Evolutionary conservation across 2,888 invertebrate species (phyloP), one percentile per base, ranked within the genome.

Genomic region (Apodemia hepburni): DNA sequence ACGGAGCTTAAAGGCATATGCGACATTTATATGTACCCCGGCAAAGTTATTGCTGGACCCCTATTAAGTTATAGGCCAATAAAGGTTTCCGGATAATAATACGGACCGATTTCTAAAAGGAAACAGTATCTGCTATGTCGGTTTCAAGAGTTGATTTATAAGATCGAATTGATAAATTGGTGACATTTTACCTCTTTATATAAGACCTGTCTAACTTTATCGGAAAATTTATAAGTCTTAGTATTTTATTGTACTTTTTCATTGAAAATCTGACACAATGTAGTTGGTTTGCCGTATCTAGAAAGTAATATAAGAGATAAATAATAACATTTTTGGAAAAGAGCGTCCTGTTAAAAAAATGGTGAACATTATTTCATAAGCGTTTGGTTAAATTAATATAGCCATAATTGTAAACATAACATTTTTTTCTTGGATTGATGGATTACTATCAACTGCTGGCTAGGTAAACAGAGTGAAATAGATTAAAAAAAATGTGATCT

Each of bases 41-140:
- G 73, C 76, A 82, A 79, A 83, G 78, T 82, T 83, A 85, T 77
- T 70, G 78, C 70, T 69, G 74, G 77, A 75, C 77, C 81, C 66
- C 81, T 75, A 83, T 84, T 83, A 82, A 76, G 75, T 80, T 79
- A 85, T 81, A 77, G 77, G 73, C 76, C 78, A 73, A 83, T 85
- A 85, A 84, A 85, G 75, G 75, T 82, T 85, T 84, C 83, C 84
- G 80, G 76, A 74, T 78, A 80, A 84, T 85, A 82, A 82, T 79
- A 75, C 77, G 68, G 73, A 76, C 75, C 69, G 76, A 77, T 79
- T 76, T 75, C 72, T 69, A 73, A 73, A 70, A 75, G 78, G 75
- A 71, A 74, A 70, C 70, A 42, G 45, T 61, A 27, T 65, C 64
- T 68, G 64, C 65, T 65, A 54, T 67, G 64, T 62, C 35, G 42